Evolutionary conservation across 2,888 invertebrate genomes (phyloP), one percentile per base, ranked within the genome.

Genomic region (Torymus tubicola): DNA sequence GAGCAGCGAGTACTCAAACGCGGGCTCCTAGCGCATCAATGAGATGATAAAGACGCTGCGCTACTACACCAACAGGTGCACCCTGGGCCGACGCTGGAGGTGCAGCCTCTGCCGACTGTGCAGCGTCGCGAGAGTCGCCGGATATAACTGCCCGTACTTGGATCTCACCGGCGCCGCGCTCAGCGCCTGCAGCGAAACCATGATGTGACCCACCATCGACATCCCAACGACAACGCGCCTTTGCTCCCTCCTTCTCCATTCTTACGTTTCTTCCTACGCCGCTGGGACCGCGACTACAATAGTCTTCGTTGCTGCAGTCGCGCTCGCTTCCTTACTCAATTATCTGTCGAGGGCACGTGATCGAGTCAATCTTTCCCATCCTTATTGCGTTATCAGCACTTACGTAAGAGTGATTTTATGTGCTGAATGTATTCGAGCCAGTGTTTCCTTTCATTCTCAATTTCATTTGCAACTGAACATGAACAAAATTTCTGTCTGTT

Each of bases 1-100:
- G 80, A 87, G 88, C 81, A 88, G 86, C 87, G 89, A 89, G 83
- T 87, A 85, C 78, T 86, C 89, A 69, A 89, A 89, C 82, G 88
- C 90, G 73, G 90, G 89, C 84, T 90, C 90, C 90, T 90, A 90
- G 90, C 90, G 89, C 86, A 90, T 90, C 88, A 89, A 67, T 55
- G 64, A 68, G 58, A 63, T 60, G 78, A 78, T 80, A 64, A 81
- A 73, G 74, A 79, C 52, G 78, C 77, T 81, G 58, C 52, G 58
- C 69, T 13, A 57, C 57, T 55, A 42, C 16, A 68, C 31, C 60
- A 31, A n/a, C 64, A 58, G 55, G 52, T n/a, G n/a, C 16, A 50
- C 61, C n/a, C 16, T 21, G 11, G 60, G 14, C 74, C 11, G 18
- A 14, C 24, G 67, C 18, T 55, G 53, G 55, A 13, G 52, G 24